Conservation (phyloP, 2,888 invertebrate species). For the Microdon myrmicae region DNA sequence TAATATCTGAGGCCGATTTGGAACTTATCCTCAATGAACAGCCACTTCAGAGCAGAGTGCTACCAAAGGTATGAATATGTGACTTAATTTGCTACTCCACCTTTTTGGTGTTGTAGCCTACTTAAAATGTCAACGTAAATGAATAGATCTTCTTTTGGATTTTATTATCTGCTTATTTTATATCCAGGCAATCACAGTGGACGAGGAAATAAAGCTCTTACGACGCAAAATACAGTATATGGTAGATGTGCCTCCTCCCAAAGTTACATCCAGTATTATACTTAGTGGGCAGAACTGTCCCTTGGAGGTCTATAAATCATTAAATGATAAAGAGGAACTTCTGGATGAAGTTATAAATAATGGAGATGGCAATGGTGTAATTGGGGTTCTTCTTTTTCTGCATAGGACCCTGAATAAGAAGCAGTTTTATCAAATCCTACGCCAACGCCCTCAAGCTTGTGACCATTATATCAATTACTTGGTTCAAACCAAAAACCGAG, state of each 20-base stretch:
- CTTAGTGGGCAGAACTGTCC: slow-evolving; percentile 69
- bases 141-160: not conserved
- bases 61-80: slow-evolving; percentile 56
- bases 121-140: not conserved
- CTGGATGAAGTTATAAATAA: slow-evolving; percentile 77
- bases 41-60: slow-evolving; percentile 58
- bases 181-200: slow-evolving; percentile 65
- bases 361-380: slow-evolving; percentile 82
- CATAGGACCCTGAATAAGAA: slow-evolving; percentile 78
- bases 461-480: slow-evolving; percentile 80
- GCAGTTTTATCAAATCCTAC: slow-evolving; percentile 76
- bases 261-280: slow-evolving; percentile 62
- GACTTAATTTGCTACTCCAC: too few relatives aligned
- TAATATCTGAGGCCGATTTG: slow-evolving; percentile 62
- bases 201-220: slow-evolving; percentile 64
- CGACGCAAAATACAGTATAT: slow-evolving; percentile 56
- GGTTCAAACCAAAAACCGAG: slow-evolving; percentile 74
- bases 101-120: too few relatives aligned
- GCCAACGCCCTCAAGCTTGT: slow-evolving; percentile 76
- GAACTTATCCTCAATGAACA: slow-evolving; percentile 61
- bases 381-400: slow-evolving; percentile 75
- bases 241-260: slow-evolving; percentile 59
- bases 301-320: slow-evolving; percentile 69
- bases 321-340: slow-evolving; percentile 77
- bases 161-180: slow-evolving; percentile 22